Base-by-base conservation (phyloP, 2,113 vertebrate species). In the Patagioenas fasciata region DNA sequence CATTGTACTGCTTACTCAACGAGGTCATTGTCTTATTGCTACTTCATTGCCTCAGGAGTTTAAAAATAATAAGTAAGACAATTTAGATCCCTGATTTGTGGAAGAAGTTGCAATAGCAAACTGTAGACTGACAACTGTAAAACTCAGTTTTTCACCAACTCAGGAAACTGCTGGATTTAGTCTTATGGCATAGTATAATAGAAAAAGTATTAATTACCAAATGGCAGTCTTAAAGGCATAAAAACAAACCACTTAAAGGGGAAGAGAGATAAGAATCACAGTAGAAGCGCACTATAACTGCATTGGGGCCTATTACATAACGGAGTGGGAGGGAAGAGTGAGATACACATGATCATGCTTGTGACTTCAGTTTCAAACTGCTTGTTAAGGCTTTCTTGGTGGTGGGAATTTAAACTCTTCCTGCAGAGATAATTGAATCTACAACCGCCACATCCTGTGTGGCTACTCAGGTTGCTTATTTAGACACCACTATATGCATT, bases 251-350 rank as follows among this genome's bases (percentile, higher is more conserved):
- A 60, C 44, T 36, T 74, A 53, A 69, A 83, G 36, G 21, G 48
- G 60, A 78, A 82, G 32, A 64, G 38, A 75, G 61, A 54, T 60
- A 85, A 75, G 73, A 74, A 42, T 60, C n/a, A 65, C 38, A 60
- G 15, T 64, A 75, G 58, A 58, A 88, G 25, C 65, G 13, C 14
- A 20, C 26, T 61, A 20, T 17, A 85, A 77, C 18, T 58, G 9
- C 42, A 40, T 24, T n/a, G 15, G 16, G 24, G 47, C 28, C 7
- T 73, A 42, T 31, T 62, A 83, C 82, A 72, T 44, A 93, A 66
- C 0, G 0, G 21, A 5, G 19, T 2, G 0, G 21, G 13, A 3
- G 6, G 20, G 11, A 40, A 65, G 19, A 71, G 19, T 48, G 14
- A 61, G 44, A 54, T 70, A 91, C 80, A 44, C 19, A 60, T 36